phyloP scores from a whole-genome alignment of 1,140 invertebrate species.

The Paramacrobiotus metropolitanus region DNA sequence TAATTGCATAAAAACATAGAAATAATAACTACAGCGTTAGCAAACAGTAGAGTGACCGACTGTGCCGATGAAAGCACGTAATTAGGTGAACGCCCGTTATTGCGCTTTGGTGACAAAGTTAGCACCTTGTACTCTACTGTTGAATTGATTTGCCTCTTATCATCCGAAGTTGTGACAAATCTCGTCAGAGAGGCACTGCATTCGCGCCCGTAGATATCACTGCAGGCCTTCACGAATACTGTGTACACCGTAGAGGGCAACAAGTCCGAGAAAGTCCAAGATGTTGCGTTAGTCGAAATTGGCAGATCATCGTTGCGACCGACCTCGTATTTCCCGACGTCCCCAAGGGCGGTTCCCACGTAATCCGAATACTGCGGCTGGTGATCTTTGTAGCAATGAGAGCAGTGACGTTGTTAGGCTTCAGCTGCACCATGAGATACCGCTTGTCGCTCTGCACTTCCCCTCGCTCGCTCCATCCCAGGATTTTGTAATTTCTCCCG shows the following conservation, averaged over 20 bases:
- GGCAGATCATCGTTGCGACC: slow-evolving; percentile 45
- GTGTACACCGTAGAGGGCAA: slow-evolving; percentile 17
- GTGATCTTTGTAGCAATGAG: slow-evolving; percentile 51
- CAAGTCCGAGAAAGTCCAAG: slow-evolving; percentile 43
- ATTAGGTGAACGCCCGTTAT: too few relatives aligned
- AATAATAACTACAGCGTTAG: too few relatives aligned
- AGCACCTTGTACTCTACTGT: too few relatives aligned
- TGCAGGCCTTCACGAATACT: background rate
- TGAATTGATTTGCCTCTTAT: too few relatives aligned
- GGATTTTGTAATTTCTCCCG: background rate
- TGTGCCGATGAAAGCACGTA: too few relatives aligned
- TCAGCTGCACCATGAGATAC: background rate
- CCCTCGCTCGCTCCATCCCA: background rate
- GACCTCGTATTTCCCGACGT: slow-evolving; percentile 55
- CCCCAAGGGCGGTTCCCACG: slow-evolving; percentile 56
- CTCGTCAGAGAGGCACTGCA: background rate
- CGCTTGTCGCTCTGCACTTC: background rate
- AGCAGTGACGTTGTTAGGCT: slow-evolving; percentile 55
- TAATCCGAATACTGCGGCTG: slow-evolving; percentile 49
- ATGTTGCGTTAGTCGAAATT: slow-evolving; percentile 30
- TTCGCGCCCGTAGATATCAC: background rate
- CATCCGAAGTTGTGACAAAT: background rate
- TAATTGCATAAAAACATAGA: too few relatives aligned
- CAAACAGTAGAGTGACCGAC: too few relatives aligned
- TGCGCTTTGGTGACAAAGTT: too few relatives aligned